Conservation (phyloP, 1,140 invertebrate species). For the Drosophila yakuba region DNA sequence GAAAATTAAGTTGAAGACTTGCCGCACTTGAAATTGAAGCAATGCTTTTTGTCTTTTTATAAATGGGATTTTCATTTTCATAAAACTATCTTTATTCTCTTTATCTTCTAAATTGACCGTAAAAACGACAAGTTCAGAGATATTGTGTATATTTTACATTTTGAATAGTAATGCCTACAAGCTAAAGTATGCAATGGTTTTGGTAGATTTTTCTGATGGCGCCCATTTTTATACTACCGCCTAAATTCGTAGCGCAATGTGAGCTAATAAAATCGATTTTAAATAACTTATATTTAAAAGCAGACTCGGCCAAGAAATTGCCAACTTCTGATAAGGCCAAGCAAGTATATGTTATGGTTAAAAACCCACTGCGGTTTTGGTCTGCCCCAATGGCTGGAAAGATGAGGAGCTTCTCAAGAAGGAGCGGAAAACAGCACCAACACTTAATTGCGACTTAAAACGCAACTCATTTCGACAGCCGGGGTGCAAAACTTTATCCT, state of each 20-base stretch:
- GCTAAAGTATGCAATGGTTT: slow-evolving; percentile 21
- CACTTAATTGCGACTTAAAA: slow-evolving; percentile 78
- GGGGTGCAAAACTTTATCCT: slow-evolving; percentile 50
- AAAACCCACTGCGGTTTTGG: slow-evolving; percentile 18
- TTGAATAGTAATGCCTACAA: neutral
- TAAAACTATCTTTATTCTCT: no score
- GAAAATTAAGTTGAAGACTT: no score
- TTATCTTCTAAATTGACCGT: no score
- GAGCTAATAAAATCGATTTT: slow-evolving; percentile 1
- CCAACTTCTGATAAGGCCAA: neutral
- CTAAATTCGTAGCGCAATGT: neutral
- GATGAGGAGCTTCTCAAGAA: slow-evolving; percentile 6
- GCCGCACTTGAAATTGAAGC: no score
- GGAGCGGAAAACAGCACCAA: slow-evolving; percentile 27
- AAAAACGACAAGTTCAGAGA: neutral
- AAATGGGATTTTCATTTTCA: no score
- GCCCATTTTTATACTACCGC: neutral
- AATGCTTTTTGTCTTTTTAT: no score
- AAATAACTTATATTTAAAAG: slow-evolving; percentile 4
- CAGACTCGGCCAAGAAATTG: no score
- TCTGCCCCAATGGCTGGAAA: slow-evolving; percentile 7
- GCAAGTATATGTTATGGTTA: slow-evolving; percentile 1
- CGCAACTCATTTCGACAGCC: slow-evolving; percentile 65
- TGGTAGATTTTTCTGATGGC: neutral
- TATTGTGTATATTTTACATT: neutral